phyloP scores from a whole-genome alignment of 2,113 vertebrate genomes.

The Lophura nycthemera region DNA sequence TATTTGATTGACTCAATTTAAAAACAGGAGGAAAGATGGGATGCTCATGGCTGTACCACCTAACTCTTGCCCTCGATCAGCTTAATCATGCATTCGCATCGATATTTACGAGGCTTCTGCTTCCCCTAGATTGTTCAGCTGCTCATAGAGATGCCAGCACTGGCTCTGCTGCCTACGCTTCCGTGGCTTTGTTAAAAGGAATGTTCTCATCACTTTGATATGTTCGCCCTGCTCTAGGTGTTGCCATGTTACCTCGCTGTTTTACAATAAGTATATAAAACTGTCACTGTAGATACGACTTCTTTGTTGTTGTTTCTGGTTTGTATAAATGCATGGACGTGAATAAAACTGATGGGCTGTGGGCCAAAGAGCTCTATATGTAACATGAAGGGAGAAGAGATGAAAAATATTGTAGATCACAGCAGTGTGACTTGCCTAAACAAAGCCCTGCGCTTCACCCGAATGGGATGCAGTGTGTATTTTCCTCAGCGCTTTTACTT shows the following conservation, averaged over 20 bases:
- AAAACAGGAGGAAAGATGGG: not conserved
- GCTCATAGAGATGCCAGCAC: not conserved
- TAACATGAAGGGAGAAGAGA: not conserved
- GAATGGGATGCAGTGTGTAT: fast-evolving
- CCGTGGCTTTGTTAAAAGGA: not conserved
- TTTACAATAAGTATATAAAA: not conserved
- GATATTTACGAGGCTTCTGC: not conserved
- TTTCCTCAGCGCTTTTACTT: not conserved
- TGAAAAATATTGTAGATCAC: fast-evolving
- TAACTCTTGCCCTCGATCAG: not conserved
- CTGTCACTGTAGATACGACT: not conserved
- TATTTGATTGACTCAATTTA: not conserved
- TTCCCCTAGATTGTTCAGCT: not conserved
- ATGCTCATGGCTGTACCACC: not conserved
- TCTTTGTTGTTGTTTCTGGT: not conserved
- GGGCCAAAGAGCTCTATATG: not conserved
- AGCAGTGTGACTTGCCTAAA: not conserved
- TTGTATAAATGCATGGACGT: not conserved
- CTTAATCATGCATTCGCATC: not conserved
- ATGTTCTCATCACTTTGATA: not conserved
- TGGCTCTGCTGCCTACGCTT: not conserved
- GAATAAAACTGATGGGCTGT: not conserved
- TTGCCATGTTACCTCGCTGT: not conserved
- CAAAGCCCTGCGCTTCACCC: not conserved
- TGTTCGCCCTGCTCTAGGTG: not conserved